These are phyloP conservation scores for Schizopygopsis malacanthus DNA, from an alignment of 2,797 vertebrate genomes.

Conservation along the genomic window DNA sequence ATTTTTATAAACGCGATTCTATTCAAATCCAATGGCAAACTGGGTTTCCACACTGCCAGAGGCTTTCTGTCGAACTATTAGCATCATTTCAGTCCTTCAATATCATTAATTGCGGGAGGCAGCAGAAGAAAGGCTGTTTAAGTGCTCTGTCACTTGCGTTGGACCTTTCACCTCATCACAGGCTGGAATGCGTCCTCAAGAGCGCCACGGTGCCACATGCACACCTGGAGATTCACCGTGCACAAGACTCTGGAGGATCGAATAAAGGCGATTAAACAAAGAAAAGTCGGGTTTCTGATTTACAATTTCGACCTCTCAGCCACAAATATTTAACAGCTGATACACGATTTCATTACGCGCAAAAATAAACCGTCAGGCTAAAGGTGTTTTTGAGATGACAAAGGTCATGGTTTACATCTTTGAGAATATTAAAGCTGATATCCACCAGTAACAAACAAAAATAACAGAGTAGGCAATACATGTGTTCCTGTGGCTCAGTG, in stretches of 20 bases:
- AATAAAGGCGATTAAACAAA: neutral
- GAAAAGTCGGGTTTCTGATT: neutral
- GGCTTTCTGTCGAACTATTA: conserved; percentile 60
- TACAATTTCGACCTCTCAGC: neutral
- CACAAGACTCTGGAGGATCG: conserved; percentile 3
- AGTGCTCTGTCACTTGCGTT: conserved; percentile 59
- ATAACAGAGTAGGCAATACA: no score
- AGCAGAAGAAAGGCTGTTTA: conserved; percentile 60
- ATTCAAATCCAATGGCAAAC: neutral
- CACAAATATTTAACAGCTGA: neutral
- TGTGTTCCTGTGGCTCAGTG: no score
- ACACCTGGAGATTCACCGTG: conserved; percentile 52
- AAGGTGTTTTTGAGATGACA: neutral
- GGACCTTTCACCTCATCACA: conserved; percentile 65
- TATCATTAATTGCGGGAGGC: conserved; percentile 63
- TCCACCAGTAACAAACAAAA: neutral
- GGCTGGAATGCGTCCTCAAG: conserved; percentile 57
- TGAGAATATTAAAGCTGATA: neutral
- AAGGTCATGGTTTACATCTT: neutral
- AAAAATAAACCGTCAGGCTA: neutral
- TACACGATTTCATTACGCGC: neutral
- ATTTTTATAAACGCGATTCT: neutral
- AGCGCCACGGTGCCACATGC: conserved; percentile 41
- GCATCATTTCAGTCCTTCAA: conserved; percentile 65
- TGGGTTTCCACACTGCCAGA: conserved; percentile 7